These are phyloP conservation scores for Fistularia commersonii DNA, from an alignment of 2,797 vertebrate species.

Conservation along the genomic window DNA sequence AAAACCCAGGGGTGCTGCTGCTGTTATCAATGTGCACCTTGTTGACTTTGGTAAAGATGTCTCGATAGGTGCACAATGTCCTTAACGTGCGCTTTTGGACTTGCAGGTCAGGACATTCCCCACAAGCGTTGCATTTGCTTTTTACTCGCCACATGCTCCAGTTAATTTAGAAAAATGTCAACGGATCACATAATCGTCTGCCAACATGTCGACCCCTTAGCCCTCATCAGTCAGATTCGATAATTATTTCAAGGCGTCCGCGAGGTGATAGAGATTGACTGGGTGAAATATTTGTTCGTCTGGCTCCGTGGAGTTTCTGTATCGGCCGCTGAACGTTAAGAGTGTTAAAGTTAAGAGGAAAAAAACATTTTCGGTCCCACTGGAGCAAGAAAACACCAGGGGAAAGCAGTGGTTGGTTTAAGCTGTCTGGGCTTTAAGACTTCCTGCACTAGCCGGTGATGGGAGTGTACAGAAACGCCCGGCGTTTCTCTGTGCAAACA, in stretches of 20 bases:
- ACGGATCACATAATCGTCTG: constrained; percentile 5
- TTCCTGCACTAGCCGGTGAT: constrained; percentile 27
- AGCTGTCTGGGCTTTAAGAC: constrained; percentile 35
- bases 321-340: too few species aligned
- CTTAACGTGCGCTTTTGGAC: too few species aligned
- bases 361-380: constrained; percentile 19
- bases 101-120: too few species aligned
- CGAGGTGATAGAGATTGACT: too few species aligned
- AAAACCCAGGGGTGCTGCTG: constrained; percentile 54
- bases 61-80: too few species aligned
- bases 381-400: constrained; percentile 9
- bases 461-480: constrained; percentile 44
- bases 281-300: too few species aligned
- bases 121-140: too few species aligned
- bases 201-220: constrained; percentile 6
- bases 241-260: not conserved
- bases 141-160: not conserved
- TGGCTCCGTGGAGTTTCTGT: too few species aligned
- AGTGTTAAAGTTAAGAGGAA: constrained; percentile 23
- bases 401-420: constrained; percentile 37
- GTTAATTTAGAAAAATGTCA: not conserved
- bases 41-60: constrained; percentile 62
- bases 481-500: constrained; percentile 44
- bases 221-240: constrained; percentile 15
- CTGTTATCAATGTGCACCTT: constrained; percentile 58